A percentile compares a stretch with the other conserved stretches of the same genome.
Evolutionary conservation across 2,888 invertebrate species (phyloP).

Genomic region (Morpho achilles): DNA sequence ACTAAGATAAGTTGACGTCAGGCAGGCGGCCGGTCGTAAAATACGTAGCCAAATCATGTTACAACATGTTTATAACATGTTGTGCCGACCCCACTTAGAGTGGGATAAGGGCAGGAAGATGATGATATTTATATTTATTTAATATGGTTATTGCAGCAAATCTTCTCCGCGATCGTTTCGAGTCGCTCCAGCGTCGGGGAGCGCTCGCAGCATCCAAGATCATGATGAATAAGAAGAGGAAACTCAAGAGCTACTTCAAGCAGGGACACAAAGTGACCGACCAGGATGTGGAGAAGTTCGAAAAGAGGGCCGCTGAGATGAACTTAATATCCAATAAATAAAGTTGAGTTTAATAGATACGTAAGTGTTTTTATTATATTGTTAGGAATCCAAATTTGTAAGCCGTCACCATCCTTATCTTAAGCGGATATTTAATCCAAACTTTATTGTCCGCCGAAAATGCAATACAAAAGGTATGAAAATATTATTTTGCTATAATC

Average conservation of each 20-base stretch:
- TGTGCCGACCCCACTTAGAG: no score
- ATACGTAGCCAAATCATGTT: no score
- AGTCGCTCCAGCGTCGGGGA: constrained; percentile 93
- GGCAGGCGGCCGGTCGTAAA: no score
- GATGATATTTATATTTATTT: background rate
- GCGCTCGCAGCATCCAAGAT: constrained; percentile 87
- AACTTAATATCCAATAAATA: background rate
- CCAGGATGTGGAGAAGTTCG: constrained; percentile 62
- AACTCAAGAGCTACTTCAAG: constrained; percentile 85
- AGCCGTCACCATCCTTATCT: no score
- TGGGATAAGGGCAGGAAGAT: no score
- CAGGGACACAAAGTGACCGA: constrained; percentile 76
- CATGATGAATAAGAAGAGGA: constrained; percentile 83
- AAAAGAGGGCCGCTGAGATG: constrained; percentile 29
- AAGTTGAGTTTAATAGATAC: background rate
- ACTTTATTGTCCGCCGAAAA: no score
- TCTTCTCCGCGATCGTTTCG: constrained; percentile 90
- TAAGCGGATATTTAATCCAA: no score
- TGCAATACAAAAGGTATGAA: no score
- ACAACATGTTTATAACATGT: no score
- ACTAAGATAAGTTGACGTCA: no score
- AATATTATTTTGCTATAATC: no score
- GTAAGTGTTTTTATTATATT: no score
- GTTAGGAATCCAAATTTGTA: background rate
- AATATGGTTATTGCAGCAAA: constrained; percentile 64